Conservation (phyloP, 2,113 vertebrate genomes). For the Lota lota region DNA sequence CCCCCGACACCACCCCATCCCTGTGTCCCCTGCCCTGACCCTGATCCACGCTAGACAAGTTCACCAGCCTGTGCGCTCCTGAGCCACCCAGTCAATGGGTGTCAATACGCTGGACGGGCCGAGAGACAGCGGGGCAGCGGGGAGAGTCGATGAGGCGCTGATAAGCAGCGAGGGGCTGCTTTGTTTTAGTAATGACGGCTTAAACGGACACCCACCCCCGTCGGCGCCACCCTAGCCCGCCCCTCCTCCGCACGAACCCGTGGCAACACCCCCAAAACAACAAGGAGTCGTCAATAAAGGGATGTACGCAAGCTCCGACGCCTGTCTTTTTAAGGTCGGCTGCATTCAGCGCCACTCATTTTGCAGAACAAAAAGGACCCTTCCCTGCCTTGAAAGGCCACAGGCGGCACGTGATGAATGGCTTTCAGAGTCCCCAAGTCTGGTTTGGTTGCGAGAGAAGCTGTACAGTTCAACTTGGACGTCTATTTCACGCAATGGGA, state of each 20-base stretch:
- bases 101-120: conserved; percentile 69
- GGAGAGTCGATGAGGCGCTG: conserved; percentile 71
- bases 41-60: conserved; percentile 66
- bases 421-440: not conserved
- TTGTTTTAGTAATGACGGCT: conserved; percentile 80
- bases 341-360: not conserved
- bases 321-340: not conserved
- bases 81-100: conserved; percentile 69
- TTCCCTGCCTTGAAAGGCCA: not conserved
- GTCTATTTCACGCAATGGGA: not conserved
- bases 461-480: not conserved
- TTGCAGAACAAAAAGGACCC: not conserved
- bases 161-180: conserved; percentile 69
- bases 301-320: conserved; percentile 13
- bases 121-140: conserved; percentile 58
- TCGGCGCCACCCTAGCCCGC: not conserved
- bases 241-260: conserved; percentile 37
- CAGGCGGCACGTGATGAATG: not conserved
- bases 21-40: conserved; percentile 58
- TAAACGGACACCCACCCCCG: conserved; percentile 50
- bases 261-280: conserved; percentile 55
- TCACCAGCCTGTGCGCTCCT: conserved; percentile 69
- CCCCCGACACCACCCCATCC: conserved; percentile 22
- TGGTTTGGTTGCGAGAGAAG: not conserved
- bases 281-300: conserved; percentile 50